A percentile compares a stretch with the other conserved stretches of the same genome.
Evolutionary conservation across 2,888 invertebrate genomes (phyloP).

Genomic region (Nomada flava): DNA sequence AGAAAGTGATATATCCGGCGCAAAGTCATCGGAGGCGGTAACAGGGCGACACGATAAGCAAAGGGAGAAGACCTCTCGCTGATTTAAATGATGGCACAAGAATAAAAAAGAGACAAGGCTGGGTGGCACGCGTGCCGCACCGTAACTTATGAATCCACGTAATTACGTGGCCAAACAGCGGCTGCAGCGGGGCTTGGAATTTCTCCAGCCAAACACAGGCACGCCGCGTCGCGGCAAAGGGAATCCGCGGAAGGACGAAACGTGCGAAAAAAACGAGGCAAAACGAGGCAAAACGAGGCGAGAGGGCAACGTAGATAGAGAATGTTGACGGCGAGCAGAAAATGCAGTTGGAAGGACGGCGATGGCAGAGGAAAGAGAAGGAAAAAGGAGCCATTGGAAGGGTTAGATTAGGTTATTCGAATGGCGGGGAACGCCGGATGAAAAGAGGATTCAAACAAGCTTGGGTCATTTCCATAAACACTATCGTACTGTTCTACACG

Average conservation of each 20-base stretch:
- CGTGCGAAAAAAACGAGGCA: conserved; percentile 44
- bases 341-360: neutral
- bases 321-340: neutral
- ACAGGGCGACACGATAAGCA: too few relatives aligned
- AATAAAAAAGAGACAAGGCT: conserved; percentile 70
- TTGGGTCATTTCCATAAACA: conserved; percentile 81
- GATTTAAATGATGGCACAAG: conserved; percentile 57
- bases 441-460: conserved; percentile 76
- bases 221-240: conserved; percentile 12
- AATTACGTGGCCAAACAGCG: conserved; percentile 81
- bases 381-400: neutral
- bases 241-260: conserved; percentile 30
- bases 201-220: conserved; percentile 43
- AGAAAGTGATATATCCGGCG: neutral
- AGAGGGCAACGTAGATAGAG: neutral
- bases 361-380: neutral
- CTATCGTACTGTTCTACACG: conserved; percentile 72
- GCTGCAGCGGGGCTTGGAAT: conserved; percentile 65
- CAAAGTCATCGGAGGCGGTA: neutral
- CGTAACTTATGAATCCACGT: conserved; percentile 80
- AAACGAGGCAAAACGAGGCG: conserved; percentile 25
- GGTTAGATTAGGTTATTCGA: conserved; percentile 18
- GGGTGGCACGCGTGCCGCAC: conserved; percentile 49
- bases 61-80: neutral
- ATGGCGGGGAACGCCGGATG: conserved; percentile 47